These are phyloP conservation scores for Hydrolagus colliei DNA, from an alignment of 2,797 vertebrate species.

Conservation along the genomic window DNA sequence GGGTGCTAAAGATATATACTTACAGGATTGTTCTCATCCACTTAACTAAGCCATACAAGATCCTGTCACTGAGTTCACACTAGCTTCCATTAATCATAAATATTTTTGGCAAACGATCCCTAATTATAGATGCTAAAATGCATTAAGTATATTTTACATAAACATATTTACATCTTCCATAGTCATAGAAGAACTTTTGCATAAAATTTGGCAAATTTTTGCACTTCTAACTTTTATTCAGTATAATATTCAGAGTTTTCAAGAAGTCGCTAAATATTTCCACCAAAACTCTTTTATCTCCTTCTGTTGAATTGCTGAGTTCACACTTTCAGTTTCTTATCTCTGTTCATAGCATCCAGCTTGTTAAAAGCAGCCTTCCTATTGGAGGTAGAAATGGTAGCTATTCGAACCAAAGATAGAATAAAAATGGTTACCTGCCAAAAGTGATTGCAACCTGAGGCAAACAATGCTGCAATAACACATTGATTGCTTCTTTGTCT, in stretches of 20 bases:
- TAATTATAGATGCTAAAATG: neutral
- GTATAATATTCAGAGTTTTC: neutral
- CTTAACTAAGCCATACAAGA: neutral
- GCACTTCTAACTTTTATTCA: too few relatives aligned
- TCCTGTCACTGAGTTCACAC: neutral
- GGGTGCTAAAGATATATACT: neutral
- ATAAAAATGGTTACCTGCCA: neutral
- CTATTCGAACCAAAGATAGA: neutral
- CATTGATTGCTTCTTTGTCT: neutral
- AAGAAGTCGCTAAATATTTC: neutral
- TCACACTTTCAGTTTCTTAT: neutral
- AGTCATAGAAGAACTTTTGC: too few relatives aligned
- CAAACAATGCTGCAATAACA: neutral
- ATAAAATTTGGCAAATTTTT: neutral
- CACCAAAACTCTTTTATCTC: neutral
- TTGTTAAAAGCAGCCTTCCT: neutral
- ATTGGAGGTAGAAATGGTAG: neutral
- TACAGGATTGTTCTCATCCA: neutral
- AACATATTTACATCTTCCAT: neutral
- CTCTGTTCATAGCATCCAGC: neutral
- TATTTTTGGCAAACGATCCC: neutral
- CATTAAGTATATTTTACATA: neutral
- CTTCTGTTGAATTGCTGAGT: neutral
- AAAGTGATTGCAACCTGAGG: neutral
- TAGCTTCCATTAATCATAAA: neutral